Evolutionary conservation across 2,797 vertebrate genomes (phyloP).

Genomic region (Pipistrellus pipistrellus): DNA sequence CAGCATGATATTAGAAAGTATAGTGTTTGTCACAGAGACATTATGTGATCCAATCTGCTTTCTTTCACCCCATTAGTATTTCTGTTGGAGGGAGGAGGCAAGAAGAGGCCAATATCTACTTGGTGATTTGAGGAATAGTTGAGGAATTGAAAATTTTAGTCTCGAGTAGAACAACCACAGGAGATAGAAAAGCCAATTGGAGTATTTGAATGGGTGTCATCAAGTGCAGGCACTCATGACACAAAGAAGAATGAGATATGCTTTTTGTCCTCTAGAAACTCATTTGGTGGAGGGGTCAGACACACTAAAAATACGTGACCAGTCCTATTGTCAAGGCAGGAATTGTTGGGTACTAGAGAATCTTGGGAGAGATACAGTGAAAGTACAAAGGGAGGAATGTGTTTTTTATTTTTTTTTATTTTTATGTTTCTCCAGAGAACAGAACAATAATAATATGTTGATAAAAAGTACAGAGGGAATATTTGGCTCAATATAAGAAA

Average conservation of each 20-base stretch:
- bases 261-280: slow-evolving; percentile 9
- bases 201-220: background rate
- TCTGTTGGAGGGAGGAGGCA: background rate
- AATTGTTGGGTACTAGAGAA: background rate
- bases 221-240: background rate
- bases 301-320: background rate
- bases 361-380: background rate
- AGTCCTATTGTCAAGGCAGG: background rate
- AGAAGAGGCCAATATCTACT: background rate
- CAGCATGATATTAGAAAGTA: slow-evolving; percentile 67
- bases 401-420: too few species aligned
- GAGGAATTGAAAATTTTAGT: slow-evolving; percentile 43
- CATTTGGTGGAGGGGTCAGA: background rate
- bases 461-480: background rate
- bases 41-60: slow-evolving; percentile 30
- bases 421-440: background rate
- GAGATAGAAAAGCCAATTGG: background rate
- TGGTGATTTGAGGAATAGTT: slow-evolving; percentile 36
- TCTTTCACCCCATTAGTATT: slow-evolving; percentile 34
- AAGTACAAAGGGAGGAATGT: background rate
- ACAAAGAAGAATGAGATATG: background rate
- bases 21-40: slow-evolving; percentile 61
- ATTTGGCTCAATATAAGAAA: background rate
- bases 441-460: background rate
- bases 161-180: background rate